Percentiles rank a stretch among this genome's conserved stretches.
Conservation (phyloP, 1,140 invertebrate genomes). For the Rhagoletis pomonella region DNA sequence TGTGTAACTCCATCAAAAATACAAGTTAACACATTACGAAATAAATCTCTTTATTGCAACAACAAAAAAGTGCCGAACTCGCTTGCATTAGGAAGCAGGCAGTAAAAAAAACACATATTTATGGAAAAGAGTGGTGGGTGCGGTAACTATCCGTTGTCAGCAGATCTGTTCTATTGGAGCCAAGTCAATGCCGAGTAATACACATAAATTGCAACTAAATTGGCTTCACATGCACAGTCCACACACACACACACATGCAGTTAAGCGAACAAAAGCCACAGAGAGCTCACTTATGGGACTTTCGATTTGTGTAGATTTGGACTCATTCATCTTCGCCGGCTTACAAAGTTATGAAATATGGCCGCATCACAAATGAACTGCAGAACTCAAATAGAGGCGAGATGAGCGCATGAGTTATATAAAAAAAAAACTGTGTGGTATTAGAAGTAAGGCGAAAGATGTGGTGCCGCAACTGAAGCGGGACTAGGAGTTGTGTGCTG, state of each 20-base stretch:
- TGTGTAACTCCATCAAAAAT: conserved; percentile 72
- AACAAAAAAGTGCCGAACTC: conserved; percentile 38
- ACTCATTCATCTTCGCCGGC: conserved; percentile 71
- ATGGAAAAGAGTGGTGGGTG: background rate
- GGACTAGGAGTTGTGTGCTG: background rate
- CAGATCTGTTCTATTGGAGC: conserved; percentile 8
- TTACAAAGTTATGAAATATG: conserved; percentile 73
- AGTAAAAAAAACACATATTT: background rate
- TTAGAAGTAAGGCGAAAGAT: background rate
- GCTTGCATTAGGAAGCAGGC: conserved; percentile 19
- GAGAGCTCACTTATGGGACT: conserved; percentile 61
- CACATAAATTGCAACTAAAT: conserved; percentile 72
- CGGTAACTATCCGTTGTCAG: background rate
- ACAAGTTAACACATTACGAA: conserved; percentile 72
- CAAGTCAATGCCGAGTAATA: conserved; percentile 59
- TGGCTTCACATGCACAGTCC: conserved; percentile 59
- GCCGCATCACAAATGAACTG: conserved; percentile 58
- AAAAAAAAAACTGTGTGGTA: background rate
- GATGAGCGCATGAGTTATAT: conserved; percentile 18
- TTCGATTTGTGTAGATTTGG: conserved; percentile 70
- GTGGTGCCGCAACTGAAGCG: background rate
- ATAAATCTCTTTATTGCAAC: conserved; percentile 68
- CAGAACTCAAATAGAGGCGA: conserved; percentile 17
- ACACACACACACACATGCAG: conserved; percentile 59
- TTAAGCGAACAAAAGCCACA: conserved; percentile 4